Evolutionary conservation across 1,140 invertebrate genomes (phyloP).

Genomic region (Zaprionus capensis): DNA sequence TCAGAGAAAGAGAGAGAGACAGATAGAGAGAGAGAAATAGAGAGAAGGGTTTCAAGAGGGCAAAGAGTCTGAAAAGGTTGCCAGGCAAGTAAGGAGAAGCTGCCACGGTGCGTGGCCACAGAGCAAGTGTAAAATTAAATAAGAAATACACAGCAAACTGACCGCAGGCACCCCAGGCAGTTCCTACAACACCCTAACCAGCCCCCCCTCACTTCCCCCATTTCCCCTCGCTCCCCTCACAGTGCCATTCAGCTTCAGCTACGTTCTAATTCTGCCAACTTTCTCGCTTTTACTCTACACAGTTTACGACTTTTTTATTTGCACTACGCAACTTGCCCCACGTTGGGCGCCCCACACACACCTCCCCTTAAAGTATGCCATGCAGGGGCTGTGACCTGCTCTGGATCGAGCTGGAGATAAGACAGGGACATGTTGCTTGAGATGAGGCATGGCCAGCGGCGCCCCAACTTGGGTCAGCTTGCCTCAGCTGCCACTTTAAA

Average conservation of each 20-base stretch:
- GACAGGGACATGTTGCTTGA: background rate
- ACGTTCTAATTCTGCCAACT: slow-evolving; percentile 6
- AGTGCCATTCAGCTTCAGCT: background rate
- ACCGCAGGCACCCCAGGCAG: slow-evolving; percentile 51
- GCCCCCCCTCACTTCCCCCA: background rate
- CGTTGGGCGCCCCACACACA: background rate
- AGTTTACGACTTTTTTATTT: slow-evolving; percentile 76
- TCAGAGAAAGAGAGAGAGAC: background rate
- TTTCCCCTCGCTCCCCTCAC: background rate
- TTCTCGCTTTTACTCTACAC: slow-evolving; percentile 5
- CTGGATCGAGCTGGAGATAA: background rate
- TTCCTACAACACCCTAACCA: background rate
- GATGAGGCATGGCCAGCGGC: background rate
- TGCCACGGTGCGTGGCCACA: slow-evolving; percentile 4
- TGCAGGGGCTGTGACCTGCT: background rate
- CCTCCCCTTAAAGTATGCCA: slow-evolving; percentile 48
- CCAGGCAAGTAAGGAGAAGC: background rate
- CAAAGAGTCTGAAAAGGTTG: too few relatives aligned
- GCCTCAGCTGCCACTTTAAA: slow-evolving; percentile 58
- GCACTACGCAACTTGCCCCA: slow-evolving; percentile 44
- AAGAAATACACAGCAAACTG: slow-evolving; percentile 75
- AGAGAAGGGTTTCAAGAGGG: background rate
- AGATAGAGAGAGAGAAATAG: background rate
- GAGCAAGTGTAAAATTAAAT: slow-evolving; percentile 75
- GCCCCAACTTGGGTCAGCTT: background rate